Percentiles rank a stretch among this genome's conserved stretches.
phyloP scores from a whole-genome alignment of 2,888 invertebrate species.

The Mythimna pallens region DNA sequence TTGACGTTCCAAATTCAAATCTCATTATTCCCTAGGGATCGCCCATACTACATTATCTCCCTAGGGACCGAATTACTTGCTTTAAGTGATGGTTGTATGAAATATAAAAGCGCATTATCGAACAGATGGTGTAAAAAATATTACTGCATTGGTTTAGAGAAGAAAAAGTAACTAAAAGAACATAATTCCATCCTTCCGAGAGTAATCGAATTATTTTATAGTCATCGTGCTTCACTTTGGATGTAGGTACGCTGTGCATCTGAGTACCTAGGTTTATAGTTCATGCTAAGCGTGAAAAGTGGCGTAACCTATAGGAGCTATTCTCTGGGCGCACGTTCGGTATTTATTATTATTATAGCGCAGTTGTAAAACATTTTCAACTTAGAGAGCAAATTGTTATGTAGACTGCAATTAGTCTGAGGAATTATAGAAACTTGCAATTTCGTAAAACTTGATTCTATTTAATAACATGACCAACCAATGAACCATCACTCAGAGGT shows the following conservation, averaged over 20 bases:
- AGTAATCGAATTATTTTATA: slow-evolving; percentile 46
- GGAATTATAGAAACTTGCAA: slow-evolving; percentile 34
- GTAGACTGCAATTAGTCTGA: slow-evolving; percentile 37
- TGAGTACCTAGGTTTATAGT: slow-evolving; percentile 53
- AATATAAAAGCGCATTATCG: too few relatives aligned
- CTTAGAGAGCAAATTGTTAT: slow-evolving; percentile 33
- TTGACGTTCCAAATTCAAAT: too few relatives aligned
- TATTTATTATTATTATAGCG: slow-evolving; percentile 40
- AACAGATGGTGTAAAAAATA: background rate
- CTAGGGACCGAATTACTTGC: too few relatives aligned
- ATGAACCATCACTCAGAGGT: slow-evolving; percentile 32
- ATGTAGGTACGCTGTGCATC: slow-evolving; percentile 42
- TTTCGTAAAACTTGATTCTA: slow-evolving; percentile 35
- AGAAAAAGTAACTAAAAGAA: slow-evolving; percentile 18
- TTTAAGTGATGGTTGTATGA: too few relatives aligned
- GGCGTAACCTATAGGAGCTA: slow-evolving; percentile 48
- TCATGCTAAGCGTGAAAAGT: slow-evolving; percentile 52
- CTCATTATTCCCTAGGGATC: too few relatives aligned
- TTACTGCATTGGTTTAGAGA: slow-evolving; percentile 6
- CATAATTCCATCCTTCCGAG: slow-evolving; percentile 30
- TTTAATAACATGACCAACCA: slow-evolving; percentile 27
- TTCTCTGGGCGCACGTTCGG: slow-evolving; percentile 39
- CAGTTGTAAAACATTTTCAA: slow-evolving; percentile 27
- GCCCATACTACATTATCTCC: too few relatives aligned
- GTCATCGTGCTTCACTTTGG: slow-evolving; percentile 33